Evolutionary conservation across 2,888 invertebrate species (phyloP), one percentile per base, ranked within the genome.

Genomic region (Drosophila parthenogenetica): DNA sequence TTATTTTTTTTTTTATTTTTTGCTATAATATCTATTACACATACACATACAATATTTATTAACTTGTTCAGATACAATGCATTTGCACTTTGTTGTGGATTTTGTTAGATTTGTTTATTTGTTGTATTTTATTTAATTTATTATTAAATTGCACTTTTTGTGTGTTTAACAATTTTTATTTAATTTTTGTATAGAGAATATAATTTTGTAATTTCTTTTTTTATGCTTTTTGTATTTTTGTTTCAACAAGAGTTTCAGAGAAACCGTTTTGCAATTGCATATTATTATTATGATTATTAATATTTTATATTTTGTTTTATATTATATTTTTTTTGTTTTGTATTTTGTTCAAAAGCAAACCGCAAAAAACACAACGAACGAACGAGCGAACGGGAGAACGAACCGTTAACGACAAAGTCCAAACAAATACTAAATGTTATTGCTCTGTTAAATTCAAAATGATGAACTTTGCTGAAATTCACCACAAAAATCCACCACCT

Each of bases 391-490:
- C 81, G 84, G 61, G 53, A 75, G 72, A 72, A 79, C 79, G 75
- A 87, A 90, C 91, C 91, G 90, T 83, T 82, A 87, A 90, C 89
- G 83, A 89, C 91, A 89, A 90, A 87, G 91, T 90, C 85, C 90
- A 91, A 92, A 91, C 91, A 91, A 91, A 91, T 90, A 75, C 74
- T 75, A 75, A 75, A 75, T 75, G 75, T 77, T 73, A 73, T 74
- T 77, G 81, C 77, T 70, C 73, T 73, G 79, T 81, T 79, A 75
- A 69, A 58, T 39, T 58, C 43, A 39, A 55, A 73, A 53, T 63
- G 43, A 73, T 67, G 62, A 73, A 73, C 53, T 75, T 59, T 42
- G 50, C 17, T 48, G 13, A 48, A 84, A 84, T 53, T 74, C 88
- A 79, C 83, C 79, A 71, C 67, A 39, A 57, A 57, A 51, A 66